Percentiles rank a stretch among this genome's conserved stretches.
Conservation (phyloP, 1,140 invertebrate species). For the Diabrotica virgifera region DNA sequence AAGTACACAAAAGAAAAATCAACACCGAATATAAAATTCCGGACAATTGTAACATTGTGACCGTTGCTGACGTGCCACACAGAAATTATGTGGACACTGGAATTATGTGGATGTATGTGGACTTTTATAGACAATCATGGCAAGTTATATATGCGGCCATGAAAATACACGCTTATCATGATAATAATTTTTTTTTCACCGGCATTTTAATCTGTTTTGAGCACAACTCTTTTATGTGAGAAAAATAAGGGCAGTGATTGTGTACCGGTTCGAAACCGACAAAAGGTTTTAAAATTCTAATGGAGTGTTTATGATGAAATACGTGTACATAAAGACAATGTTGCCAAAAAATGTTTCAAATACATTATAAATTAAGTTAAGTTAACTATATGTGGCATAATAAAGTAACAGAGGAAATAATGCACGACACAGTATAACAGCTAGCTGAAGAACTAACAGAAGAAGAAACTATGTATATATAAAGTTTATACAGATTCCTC, state of each 20-base stretch:
- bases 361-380: too few species aligned
- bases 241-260: neutral
- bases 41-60: neutral
- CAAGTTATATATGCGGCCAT: slow-evolving; percentile 1
- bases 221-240: neutral
- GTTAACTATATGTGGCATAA: too few species aligned
- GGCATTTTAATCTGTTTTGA: neutral
- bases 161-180: neutral
- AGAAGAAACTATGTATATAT: too few species aligned
- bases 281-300: too few species aligned
- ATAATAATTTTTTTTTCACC: neutral
- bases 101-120: neutral
- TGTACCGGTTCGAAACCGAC: too few species aligned
- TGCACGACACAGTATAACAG: too few species aligned
- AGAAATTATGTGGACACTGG: neutral
- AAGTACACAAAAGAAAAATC: neutral
- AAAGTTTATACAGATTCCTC: too few species aligned
- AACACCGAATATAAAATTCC: slow-evolving; percentile 3
- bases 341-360: too few species aligned
- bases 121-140: slow-evolving; percentile 1
- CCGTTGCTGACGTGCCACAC: neutral
- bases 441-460: too few species aligned
- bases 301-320: too few species aligned
- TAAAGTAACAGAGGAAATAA: too few species aligned
- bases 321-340: too few species aligned